phyloP scores from a whole-genome alignment of 2,888 invertebrate genomes.

The Resseliella maxima region DNA sequence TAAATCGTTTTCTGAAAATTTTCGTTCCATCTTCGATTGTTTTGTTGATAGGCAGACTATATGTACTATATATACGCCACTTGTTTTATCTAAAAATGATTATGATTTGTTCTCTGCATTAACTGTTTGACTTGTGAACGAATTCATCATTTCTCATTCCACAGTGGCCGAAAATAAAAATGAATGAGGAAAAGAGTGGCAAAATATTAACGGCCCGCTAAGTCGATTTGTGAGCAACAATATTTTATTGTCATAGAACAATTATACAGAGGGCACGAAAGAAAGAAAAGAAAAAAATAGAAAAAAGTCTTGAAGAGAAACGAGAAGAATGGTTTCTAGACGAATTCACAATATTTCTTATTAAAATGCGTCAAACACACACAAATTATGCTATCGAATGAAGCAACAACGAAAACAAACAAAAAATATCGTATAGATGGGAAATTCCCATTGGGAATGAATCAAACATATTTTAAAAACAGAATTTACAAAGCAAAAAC shows the following conservation, averaged over 20 bases:
- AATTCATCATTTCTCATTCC: not conserved
- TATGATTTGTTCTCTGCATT: not conserved
- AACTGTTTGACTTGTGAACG: not conserved
- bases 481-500: not conserved
- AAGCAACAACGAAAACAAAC: not conserved
- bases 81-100: not conserved
- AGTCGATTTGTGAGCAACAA: not conserved
- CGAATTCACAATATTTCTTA: no score
- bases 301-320: no score
- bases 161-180: not conserved
- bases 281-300: not conserved
- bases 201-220: not conserved
- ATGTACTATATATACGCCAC: not conserved
- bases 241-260: not conserved
- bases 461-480: not conserved
- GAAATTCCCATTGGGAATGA: no score
- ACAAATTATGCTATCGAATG: not conserved
- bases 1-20: constrained; percentile 25
- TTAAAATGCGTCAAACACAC: not conserved
- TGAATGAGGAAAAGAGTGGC: no score
- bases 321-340: no score
- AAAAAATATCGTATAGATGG: no score
- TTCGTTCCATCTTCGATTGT: not conserved
- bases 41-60: not conserved
- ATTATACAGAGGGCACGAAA: no score